Conservation (phyloP, 2,888 invertebrate species). For the Cheilosia pagana region DNA sequence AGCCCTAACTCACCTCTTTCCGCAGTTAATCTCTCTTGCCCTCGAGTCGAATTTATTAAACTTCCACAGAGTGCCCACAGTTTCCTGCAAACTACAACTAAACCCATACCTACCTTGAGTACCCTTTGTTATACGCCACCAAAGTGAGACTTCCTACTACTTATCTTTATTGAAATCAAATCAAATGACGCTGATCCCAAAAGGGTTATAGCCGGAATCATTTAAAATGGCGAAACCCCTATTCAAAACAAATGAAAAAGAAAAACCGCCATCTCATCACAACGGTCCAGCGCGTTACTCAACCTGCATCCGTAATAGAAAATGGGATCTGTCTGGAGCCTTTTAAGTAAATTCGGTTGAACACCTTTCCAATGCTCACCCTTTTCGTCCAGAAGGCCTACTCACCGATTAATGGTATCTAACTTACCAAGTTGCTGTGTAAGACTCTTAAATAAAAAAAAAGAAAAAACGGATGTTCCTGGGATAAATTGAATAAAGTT, state of each 20-base stretch:
- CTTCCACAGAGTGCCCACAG: background rate
- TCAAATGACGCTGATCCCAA: constrained; percentile 39
- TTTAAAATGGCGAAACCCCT: constrained; percentile 7
- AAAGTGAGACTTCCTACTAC: constrained; percentile 29
- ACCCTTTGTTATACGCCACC: constrained; percentile 15
- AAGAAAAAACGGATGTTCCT: constrained; percentile 28
- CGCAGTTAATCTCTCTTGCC: background rate
- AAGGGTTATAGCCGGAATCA: constrained; percentile 8
- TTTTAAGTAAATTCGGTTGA: constrained; percentile 40
- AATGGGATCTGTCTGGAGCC: constrained; percentile 7
- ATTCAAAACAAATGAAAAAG: background rate
- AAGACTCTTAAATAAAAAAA: constrained; percentile 8
- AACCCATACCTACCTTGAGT: background rate
- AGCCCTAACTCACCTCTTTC: background rate
- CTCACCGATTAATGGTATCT: constrained; percentile 29
- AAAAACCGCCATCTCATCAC: constrained; percentile 29
- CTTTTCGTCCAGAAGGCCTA: background rate
- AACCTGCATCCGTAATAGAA: background rate
- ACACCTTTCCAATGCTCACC: background rate
- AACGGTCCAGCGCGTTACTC: constrained; percentile 28
- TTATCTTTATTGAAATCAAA: constrained; percentile 64
- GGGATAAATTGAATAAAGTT: constrained; percentile 49
- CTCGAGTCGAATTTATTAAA: background rate
- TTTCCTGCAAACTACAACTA: background rate
- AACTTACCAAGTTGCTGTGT: background rate